Evolutionary conservation across 2,113 vertebrate genomes (phyloP).

Genomic region (Tinamus guttatus): DNA sequence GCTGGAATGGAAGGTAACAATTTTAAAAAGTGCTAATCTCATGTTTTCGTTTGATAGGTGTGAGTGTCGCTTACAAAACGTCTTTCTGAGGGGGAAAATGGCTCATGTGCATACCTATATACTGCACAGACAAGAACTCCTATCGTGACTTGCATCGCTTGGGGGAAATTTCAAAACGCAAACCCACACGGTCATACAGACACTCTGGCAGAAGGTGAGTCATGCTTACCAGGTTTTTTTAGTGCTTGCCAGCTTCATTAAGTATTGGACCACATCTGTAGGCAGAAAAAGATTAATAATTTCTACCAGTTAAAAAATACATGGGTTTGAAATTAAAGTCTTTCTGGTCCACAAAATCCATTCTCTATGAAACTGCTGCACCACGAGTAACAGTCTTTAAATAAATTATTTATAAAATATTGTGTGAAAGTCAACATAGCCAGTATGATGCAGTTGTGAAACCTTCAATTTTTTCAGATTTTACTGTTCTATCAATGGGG

Average conservation of each 20-base stretch:
- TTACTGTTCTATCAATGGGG: neutral
- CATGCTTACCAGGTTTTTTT: neutral
- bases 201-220: neutral
- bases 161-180: neutral
- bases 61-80: neutral
- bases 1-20: neutral
- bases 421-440: neutral
- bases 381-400: neutral
- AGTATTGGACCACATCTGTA: neutral
- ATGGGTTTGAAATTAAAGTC: neutral
- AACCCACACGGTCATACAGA: neutral
- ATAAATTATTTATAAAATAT: neutral
- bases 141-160: neutral
- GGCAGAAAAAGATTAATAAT: neutral
- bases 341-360: neutral
- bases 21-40: constrained; percentile 36
- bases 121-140: neutral
- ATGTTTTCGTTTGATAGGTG: neutral
- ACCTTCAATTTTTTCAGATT: neutral
- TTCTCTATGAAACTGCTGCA: neutral
- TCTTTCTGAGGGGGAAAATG: neutral
- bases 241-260: neutral
- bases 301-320: neutral
- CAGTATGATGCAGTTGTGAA: neutral
- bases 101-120: neutral